These are phyloP conservation scores for Chelon auratus DNA, from an alignment of 2,797 vertebrate species.

Conservation along the genomic window DNA sequence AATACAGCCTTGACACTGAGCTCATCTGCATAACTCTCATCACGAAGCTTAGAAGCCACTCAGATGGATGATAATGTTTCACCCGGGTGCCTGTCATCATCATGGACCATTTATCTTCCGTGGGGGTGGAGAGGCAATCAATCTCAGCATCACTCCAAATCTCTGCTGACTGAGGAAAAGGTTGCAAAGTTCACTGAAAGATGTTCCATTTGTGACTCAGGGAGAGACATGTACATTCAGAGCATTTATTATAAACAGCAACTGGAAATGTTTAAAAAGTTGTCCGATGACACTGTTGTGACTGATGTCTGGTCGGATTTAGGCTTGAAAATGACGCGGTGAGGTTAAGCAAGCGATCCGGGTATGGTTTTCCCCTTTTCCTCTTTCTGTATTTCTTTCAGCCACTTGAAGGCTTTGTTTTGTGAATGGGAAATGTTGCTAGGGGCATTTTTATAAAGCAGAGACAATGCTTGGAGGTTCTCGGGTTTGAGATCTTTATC, in stretches of 20 bases:
- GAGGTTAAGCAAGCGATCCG: too few relatives aligned
- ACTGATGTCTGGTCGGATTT: too few relatives aligned
- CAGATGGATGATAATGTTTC: slow-evolving; percentile 35
- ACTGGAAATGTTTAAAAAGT: too few relatives aligned
- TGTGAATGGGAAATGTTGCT: too few relatives aligned
- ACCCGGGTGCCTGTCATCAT: slow-evolving; percentile 30
- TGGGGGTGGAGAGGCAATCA: slow-evolving; percentile 39
- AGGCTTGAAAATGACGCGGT: too few relatives aligned
- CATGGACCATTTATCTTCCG: slow-evolving; percentile 26
- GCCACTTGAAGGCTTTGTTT: too few relatives aligned
- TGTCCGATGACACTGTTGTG: too few relatives aligned
- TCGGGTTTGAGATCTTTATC: too few relatives aligned
- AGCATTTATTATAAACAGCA: neutral
- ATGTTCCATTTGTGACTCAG: neutral
- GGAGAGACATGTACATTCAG: neutral
- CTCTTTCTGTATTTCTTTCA: too few relatives aligned
- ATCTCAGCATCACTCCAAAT: slow-evolving; percentile 25
- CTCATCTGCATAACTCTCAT: slow-evolving; percentile 56
- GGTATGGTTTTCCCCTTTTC: too few relatives aligned
- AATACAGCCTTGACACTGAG: slow-evolving; percentile 32
- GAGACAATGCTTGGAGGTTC: too few relatives aligned
- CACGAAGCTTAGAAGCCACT: slow-evolving; percentile 27
- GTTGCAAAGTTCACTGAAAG: slow-evolving; percentile 5
- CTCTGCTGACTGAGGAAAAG: slow-evolving; percentile 7
- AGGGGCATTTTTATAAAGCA: too few relatives aligned